Evolutionary conservation across 1,140 invertebrate species (phyloP).

Genomic region (Mercenaria mercenaria): DNA sequence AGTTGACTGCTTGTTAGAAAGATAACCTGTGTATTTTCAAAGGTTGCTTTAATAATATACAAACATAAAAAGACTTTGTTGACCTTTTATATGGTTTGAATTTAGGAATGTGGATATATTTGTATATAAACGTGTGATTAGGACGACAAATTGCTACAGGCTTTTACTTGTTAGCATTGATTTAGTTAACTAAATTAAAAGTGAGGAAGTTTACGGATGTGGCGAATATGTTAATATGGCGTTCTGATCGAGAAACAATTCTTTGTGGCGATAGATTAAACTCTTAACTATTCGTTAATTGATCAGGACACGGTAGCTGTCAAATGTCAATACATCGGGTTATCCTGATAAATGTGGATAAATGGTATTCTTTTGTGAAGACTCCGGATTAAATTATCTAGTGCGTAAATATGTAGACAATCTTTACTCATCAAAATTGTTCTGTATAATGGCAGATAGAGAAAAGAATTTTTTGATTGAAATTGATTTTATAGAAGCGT

Average conservation of each 20-base stretch:
- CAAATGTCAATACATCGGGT: conserved; percentile 35
- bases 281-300: conserved; percentile 34
- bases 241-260: conserved; percentile 3
- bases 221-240: neutral
- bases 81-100: conserved; percentile 53
- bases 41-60: conserved; percentile 63
- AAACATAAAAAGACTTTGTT: conserved; percentile 48
- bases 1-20: conserved; percentile 34
- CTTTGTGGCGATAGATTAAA: neutral
- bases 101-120: conserved; percentile 53
- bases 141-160: neutral
- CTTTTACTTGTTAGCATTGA: conserved; percentile 14
- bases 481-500: conserved; percentile 13
- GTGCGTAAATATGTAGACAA: conserved; percentile 35
- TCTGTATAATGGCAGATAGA: neutral
- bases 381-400: conserved; percentile 27
- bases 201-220: conserved; percentile 21
- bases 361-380: conserved; percentile 1
- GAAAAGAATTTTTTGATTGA: neutral
- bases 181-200: conserved; percentile 5
- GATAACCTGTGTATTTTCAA: conserved; percentile 59
- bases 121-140: conserved; percentile 14
- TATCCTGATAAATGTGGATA: conserved; percentile 36
- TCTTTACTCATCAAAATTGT: conserved; percentile 11
- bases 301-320: neutral